Base-by-base conservation (phyloP, 2,888 invertebrate genomes). In the Lobophora halterata region DNA sequence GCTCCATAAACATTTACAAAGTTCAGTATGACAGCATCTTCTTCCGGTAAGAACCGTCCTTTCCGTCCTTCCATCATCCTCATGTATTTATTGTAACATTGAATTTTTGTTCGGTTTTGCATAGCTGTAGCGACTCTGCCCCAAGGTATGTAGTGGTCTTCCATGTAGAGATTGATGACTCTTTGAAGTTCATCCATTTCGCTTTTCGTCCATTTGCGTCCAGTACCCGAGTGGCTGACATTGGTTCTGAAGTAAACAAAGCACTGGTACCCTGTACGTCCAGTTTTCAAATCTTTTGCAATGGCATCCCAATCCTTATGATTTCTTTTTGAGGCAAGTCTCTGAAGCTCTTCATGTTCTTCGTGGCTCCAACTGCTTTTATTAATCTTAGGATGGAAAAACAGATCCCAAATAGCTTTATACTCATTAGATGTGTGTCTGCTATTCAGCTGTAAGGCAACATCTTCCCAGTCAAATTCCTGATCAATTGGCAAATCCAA, bases 61-160 rank as follows among this genome's bases (percentile, higher is more conserved):
- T 90, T 91, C 32, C 85, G 88, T 11, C 85, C 60, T 25, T 86
- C 81, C 17, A 58, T 40, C 7, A 80, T 49, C 36, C 82, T 60
- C 16, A 63, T 53, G 55, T 88, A 90, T 46, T 90, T 89, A 37
- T 90, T 88, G 54, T 93, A 93, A 5, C 93, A 73, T 65, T 94
- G 93, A 2, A 86, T 79, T 62, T 91, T 91, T 0, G 90, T 90
- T 47, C 92, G 87, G 41, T 89, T 88, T 5, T 89, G 88, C 72
- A 94, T 90, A 29, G 89, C 88, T 11, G 87, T 83, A 1, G 90
- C 85, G 3, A 95, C 90, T 62, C 90, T 90, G 2, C 90, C 88
- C 95, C 96, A 96, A 1, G 93, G 92, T 46, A 95, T 92, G 25
- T 89, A 89, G 40, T 90, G 81, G 8, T 92, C 93, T 35, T 91